Evolutionary conservation across 2,113 vertebrate genomes (phyloP).

Genomic region (Pan paniscus): DNA sequence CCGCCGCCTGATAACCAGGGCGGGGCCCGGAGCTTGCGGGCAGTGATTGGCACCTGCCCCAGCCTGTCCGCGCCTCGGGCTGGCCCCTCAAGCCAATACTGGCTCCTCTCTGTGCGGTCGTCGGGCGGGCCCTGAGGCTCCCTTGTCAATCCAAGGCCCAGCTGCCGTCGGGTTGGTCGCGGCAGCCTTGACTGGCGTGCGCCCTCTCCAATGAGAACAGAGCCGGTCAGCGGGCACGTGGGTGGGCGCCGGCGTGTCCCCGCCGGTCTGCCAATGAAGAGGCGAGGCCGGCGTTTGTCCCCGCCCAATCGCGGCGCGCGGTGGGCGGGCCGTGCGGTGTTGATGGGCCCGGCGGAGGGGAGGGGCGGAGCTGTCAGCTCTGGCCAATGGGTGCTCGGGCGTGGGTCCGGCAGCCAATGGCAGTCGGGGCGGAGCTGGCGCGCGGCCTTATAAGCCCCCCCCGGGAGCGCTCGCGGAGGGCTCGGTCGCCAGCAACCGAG

Average conservation of each 20-base stretch:
- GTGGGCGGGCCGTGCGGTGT: constrained; percentile 65
- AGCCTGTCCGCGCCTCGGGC: constrained; percentile 21
- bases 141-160: constrained; percentile 37
- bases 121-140: constrained; percentile 46
- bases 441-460: constrained; percentile 65
- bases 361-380: constrained; percentile 69
- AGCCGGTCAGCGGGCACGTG: constrained; percentile 77
- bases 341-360: constrained; percentile 55
- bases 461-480: constrained; percentile 61
- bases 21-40: neutral
- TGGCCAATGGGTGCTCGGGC: constrained; percentile 66
- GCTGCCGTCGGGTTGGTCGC: neutral
- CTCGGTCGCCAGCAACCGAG: constrained; percentile 72
- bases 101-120: neutral
- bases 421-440: constrained; percentile 57
- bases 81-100: constrained; percentile 36
- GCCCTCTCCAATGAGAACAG: neutral
- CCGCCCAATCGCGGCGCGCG: constrained; percentile 38
- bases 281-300: fast-evolving
- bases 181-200: neutral
- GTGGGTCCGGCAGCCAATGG: constrained; percentile 70
- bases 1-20: constrained; percentile 51
- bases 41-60: neutral
- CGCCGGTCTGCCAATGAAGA: neutral
- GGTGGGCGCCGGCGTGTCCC: constrained; percentile 63